Conservation (phyloP, 2,888 invertebrate genomes). For the Tiliacea aurago region DNA sequence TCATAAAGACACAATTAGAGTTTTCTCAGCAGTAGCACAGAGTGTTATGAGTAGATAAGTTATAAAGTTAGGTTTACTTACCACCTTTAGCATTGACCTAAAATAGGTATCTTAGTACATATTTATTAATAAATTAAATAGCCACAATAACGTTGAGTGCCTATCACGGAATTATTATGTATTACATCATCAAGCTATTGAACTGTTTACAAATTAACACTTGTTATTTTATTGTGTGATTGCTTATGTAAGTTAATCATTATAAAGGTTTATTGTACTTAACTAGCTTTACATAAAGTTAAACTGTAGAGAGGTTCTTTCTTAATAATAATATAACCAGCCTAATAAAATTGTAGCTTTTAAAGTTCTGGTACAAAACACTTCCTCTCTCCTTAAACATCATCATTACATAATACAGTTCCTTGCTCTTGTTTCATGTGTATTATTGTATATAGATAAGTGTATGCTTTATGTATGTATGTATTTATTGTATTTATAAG, state of each 20-base stretch:
- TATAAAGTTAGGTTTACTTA: slow-evolving; percentile 12
- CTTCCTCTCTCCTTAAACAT: too few relatives aligned
- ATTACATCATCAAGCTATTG: slow-evolving; percentile 37
- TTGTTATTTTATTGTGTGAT: slow-evolving; percentile 36
- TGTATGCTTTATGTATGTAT: too few relatives aligned
- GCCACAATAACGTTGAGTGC: slow-evolving; percentile 26
- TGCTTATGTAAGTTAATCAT: slow-evolving; percentile 20
- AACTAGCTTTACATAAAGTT: neutral
- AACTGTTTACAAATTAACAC: slow-evolving; percentile 41
- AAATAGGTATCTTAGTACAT: slow-evolving; percentile 16
- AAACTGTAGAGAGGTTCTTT: neutral
- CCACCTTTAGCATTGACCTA: slow-evolving; percentile 43
- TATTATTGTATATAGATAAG: too few relatives aligned
- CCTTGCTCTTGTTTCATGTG: too few relatives aligned
- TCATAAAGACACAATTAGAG: neutral
- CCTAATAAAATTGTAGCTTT: too few relatives aligned
- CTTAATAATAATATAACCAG: too few relatives aligned
- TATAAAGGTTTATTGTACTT: slow-evolving; percentile 26
- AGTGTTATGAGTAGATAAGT: neutral
- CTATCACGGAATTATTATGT: slow-evolving; percentile 10
- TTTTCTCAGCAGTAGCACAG: neutral
- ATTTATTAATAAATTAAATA: slow-evolving; percentile 34
- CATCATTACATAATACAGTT: too few relatives aligned
- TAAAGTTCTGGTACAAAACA: too few relatives aligned
- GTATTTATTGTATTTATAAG: too few relatives aligned